Evolutionary conservation across 2,888 invertebrate species (phyloP).

Genomic region (Drosophila eohydei): DNA sequence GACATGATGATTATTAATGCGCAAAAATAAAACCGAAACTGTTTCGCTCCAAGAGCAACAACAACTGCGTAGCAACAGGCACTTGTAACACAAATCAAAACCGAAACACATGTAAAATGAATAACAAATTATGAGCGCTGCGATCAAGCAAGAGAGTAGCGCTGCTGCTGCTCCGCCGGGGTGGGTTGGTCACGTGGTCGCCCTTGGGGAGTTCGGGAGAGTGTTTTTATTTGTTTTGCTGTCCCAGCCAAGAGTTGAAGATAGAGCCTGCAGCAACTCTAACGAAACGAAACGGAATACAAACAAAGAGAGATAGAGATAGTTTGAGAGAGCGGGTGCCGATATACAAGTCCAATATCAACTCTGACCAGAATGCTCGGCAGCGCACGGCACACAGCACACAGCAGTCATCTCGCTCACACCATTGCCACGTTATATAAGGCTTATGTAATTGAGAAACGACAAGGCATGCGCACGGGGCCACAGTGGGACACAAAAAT

Average conservation of each 20-base stretch:
- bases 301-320: not conserved
- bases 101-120: slow-evolving; percentile 62
- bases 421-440: slow-evolving; percentile 72
- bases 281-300: not conserved
- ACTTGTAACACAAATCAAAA: slow-evolving; percentile 49
- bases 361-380: not conserved
- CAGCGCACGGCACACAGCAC: slow-evolving; percentile 16
- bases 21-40: slow-evolving; percentile 37
- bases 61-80: slow-evolving; percentile 47
- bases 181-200: slow-evolving; percentile 53
- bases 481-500: slow-evolving; percentile 67
- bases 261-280: slow-evolving; percentile 10
- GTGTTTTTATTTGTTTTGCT: slow-evolving; percentile 10
- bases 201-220: slow-evolving; percentile 13
- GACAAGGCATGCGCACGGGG: slow-evolving; percentile 66
- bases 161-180: slow-evolving; percentile 26
- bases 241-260: not conserved
- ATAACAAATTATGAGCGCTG: slow-evolving; percentile 65
- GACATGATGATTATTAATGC: slow-evolving; percentile 42
- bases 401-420: slow-evolving; percentile 56
- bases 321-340: not conserved
- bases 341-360: slow-evolving; percentile 15
- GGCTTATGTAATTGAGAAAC: slow-evolving; percentile 74
- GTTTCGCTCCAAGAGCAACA: slow-evolving; percentile 40
- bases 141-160: slow-evolving; percentile 33